A percentile compares a stretch with the other conserved stretches of the same genome.
Conservation (phyloP, 1,140 invertebrate species). For the Lanistes nyassanus region DNA sequence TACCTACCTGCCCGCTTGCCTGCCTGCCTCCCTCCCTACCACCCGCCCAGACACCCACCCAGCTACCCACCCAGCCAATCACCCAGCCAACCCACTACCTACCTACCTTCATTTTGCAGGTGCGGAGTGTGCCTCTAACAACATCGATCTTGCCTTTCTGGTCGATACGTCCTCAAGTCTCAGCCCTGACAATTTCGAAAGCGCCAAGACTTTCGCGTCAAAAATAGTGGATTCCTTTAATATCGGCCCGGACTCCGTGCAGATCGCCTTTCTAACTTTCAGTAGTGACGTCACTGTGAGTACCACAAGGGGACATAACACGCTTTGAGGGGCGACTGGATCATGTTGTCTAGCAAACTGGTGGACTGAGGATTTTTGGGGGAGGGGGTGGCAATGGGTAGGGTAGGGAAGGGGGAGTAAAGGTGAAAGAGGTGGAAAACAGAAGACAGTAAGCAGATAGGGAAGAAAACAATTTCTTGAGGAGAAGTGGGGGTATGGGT, state of each 20-base stretch:
- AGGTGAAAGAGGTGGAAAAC: too few relatives aligned
- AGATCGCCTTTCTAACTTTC: constrained; percentile 48
- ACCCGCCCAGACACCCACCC: not conserved
- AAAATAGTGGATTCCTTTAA: constrained; percentile 46
- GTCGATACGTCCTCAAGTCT: constrained; percentile 54
- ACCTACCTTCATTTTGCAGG: not conserved
- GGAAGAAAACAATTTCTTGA: too few relatives aligned
- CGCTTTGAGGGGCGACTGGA: too few relatives aligned
- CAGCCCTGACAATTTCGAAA: constrained; percentile 38
- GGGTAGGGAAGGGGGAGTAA: too few relatives aligned
- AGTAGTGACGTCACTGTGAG: constrained; percentile 29
- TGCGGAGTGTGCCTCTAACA: constrained; percentile 29
- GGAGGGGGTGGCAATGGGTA: too few relatives aligned
- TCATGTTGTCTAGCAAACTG: too few relatives aligned
- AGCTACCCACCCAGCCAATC: not conserved
- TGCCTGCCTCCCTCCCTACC: not conserved
- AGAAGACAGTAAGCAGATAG: too few relatives aligned
- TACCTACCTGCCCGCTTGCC: not conserved
- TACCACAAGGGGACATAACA: too few relatives aligned
- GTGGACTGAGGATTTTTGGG: too few relatives aligned
- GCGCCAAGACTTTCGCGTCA: constrained; percentile 44
- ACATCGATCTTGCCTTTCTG: constrained; percentile 53
- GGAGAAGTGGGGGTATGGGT: too few relatives aligned
- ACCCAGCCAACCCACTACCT: too few relatives aligned
- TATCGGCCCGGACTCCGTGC: constrained; percentile 36